Conservation (phyloP, 2,888 invertebrate genomes). For the Thelaira solivaga region DNA sequence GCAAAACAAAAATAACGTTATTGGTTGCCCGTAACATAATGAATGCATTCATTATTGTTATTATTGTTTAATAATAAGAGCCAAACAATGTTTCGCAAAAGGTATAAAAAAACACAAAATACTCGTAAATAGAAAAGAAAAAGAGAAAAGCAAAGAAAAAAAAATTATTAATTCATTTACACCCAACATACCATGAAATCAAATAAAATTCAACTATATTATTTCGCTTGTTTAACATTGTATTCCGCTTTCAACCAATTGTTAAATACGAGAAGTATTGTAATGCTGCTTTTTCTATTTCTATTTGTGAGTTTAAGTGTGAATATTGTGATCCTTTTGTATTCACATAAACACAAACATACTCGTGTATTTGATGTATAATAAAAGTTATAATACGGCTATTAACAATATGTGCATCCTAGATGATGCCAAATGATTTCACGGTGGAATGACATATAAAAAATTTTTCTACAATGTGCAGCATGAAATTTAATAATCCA, state of each 20-base stretch:
- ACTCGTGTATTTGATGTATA: neutral
- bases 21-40: conserved; percentile 39
- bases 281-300: too few species aligned
- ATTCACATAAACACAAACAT: neutral
- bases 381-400: conserved; percentile 28
- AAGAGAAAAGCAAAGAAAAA: neutral
- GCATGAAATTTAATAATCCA: conserved; percentile 20
- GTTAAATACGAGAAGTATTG: neutral
- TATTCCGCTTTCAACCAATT: conserved; percentile 23
- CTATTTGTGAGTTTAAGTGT: neutral
- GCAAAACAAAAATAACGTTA: conserved; percentile 36
- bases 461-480: conserved; percentile 16
- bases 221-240: conserved; percentile 47
- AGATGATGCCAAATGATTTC: conserved; percentile 12
- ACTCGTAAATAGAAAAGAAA: neutral
- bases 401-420: conserved; percentile 28
- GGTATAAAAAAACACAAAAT: neutral
- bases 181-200: conserved; percentile 47
- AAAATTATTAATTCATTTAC: conserved; percentile 39
- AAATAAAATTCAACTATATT: conserved; percentile 47
- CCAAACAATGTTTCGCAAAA: conserved; percentile 27
- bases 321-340: neutral
- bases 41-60: conserved; percentile 44
- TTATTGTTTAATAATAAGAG: conserved; percentile 41
- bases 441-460: conserved; percentile 19